Evolutionary conservation across 23 tunicate species (phyloP), one percentile per base, ranked within the genome.

Genomic region (Ascidia mentula): DNA sequence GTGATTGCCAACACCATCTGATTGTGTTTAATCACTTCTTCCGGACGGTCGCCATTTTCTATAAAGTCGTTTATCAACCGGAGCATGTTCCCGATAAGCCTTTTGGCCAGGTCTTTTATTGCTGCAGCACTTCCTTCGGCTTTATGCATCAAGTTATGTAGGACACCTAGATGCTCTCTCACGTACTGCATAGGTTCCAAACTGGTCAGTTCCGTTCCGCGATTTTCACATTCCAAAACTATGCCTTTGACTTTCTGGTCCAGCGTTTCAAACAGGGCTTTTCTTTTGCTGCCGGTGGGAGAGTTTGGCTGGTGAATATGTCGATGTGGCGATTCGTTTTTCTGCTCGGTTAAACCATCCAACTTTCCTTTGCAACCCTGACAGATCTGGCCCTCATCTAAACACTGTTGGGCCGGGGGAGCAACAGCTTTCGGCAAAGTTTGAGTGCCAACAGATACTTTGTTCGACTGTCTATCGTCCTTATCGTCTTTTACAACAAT

Each of bases 181-280:
- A 74, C 37, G 59, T 74, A 74, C 20, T 74, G 18, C 78, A 74
- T 74, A 4, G 78, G 78, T 30, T 39, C 18, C 18, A 74, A 1
- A 8, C n/a, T 74, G 17, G 46, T 74, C 6, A 35, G 36, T 22
- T 74, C 78, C 18, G 24, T 30, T 26, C 18, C 32, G 6, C 32
- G n/a, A 3, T 22, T 18, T 22, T 70, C 37, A 6, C 38, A 32
- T 70, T 70, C 4, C 34, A 70, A 34, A 28, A 9, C 7, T 26
- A 70, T 74, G 17, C 8, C 30, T 22, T 17, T 74, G n/a, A 74
- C 38, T 15, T 8, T 35, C 2, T 35, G 8, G 34, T 22, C 9
- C 59, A 74, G 22, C 22, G 31, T 35, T 4, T 39, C 34, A 5
- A 74, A 53, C 12, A 9, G 22, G 13, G 22, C 22, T 28, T 26